Base-by-base conservation (phyloP, 2,888 invertebrate genomes). In the Seira musarum region DNA sequence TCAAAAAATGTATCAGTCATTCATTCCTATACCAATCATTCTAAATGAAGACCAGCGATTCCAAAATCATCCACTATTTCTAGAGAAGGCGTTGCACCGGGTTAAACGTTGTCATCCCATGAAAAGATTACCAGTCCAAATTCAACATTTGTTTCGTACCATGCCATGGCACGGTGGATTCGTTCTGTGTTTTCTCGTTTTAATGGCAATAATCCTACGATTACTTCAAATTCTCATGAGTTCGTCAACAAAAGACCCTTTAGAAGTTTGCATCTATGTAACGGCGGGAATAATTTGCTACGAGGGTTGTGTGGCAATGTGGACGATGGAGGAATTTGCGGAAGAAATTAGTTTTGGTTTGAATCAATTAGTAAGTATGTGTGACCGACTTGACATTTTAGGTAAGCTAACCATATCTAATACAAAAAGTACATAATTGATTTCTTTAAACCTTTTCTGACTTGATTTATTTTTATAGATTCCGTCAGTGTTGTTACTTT, bases 1-100 rank as follows among this genome's bases (percentile, higher is more conserved):
- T 8, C 71, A 71, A 8, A 0, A 24, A 15, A 46, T 71, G 15
- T 13, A 63, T 1, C 71, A 71, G 25, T 22, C 22, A n/a, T 64
- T 63, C 19, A 46, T 71, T 6, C 71, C 71, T 2, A 71, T 71
- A 8, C 71, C 71, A 24, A n/a, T 71, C 15, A 24, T 64, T 13
- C 15, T 71, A 0, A 70, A 70, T 17, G 8, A 53, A 13, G 6
- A 17, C n/a, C 2, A 1, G 19, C 19, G 30, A 25, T 57, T 57
- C 30, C 17, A 57, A 17, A 21, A 57, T 49, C 17, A 61, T 21
- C 13, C 21, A 17, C 17, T 3, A 57, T 68, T 68, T 13, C 25
- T 25, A 69, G 30, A 1, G 1, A 6, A 40, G 6, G 40, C 6
- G 6, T 40, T 13, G 40, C 40, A 6, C 40, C 40, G 40, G 6